Evolutionary conservation across 2,113 vertebrate species (phyloP), one percentile per base, ranked within the genome.

Genomic region (Xyrauchen texanus): DNA sequence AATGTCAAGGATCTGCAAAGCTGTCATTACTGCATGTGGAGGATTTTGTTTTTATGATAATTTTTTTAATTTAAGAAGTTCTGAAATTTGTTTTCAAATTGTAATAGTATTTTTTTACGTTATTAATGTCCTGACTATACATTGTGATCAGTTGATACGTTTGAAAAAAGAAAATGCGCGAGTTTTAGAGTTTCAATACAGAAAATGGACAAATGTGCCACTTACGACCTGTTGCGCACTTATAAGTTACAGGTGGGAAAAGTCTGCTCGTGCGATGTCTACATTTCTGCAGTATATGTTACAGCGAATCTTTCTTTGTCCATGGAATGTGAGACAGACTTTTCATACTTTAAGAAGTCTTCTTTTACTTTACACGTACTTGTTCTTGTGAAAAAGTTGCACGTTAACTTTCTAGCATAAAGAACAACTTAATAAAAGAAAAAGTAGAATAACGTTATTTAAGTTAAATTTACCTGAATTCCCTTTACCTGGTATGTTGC

Each of bases 401-500:
- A 16, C 13, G 0, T 60, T 60, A 16, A 71, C 34, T 34, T 34
- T 34, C 21, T 15, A 8, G 12, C 8, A 15, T 7, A 58, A 11
- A 12, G 7, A 71, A 46, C 21, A 44, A 16, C 46, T 2, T 5
- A 4, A 13, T 5, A 11, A 7, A 60, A 46, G 7, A 45, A 63
- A 11, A 9, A 6, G 7, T 62, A 49, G 13, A 63, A 11, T 2
- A 74, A 9, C 58, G 4, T 51, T 8, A 16, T 49, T 74, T 51
- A 55, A 60, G 9, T 75, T 51, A 15, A 66, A 90, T 88, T 94
- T 95, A 98, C 96, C 97, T 97, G 96, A 88, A 89, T 87, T 86
- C 86, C 90, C 91, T 90, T 91, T 96, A 89, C 95, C 95, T 91
- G 91, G 94, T 85, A 93, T 92, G 92, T 84, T 90, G 82, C 94